A percentile compares a stretch with the other conserved stretches of the same genome.
phyloP scores from a whole-genome alignment of 2,113 vertebrate species.

The Cephalopholis sonnerati region DNA sequence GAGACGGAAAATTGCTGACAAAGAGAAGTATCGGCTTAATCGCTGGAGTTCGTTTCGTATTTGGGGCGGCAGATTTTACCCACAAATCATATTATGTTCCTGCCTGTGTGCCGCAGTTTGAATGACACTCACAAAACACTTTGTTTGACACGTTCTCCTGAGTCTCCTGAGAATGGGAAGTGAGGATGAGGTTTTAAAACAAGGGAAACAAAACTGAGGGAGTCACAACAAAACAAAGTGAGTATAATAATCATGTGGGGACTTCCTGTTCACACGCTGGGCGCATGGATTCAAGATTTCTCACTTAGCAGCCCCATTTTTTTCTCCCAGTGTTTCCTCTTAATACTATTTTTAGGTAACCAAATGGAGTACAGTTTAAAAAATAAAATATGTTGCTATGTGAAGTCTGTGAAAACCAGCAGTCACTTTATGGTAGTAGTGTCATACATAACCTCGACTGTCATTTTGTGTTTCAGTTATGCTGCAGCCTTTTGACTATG shows the following conservation, averaged over 20 bases:
- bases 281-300: background rate
- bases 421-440: background rate
- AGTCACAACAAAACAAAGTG: background rate
- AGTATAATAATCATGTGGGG: too few species aligned
- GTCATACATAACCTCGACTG: background rate
- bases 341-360: background rate
- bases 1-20: slow-evolving; percentile 41
- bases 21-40: slow-evolving; percentile 14
- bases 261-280: background rate
- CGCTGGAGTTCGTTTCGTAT: slow-evolving; percentile 2
- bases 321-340: background rate
- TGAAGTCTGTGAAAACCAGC: background rate
- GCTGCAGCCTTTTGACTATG: slow-evolving; percentile 99
- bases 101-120: slow-evolving; percentile 24
- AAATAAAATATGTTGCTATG: too few species aligned
- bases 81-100: slow-evolving; percentile 25
- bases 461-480: slow-evolving; percentile 91
- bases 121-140: slow-evolving; percentile 29
- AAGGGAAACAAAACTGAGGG: slow-evolving; percentile 1
- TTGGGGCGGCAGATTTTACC: background rate
- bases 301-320: background rate
- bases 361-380: background rate
- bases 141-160: background rate
- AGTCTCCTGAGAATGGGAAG: background rate
- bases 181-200: background rate